Percentiles rank a stretch among this genome's conserved stretches.
phyloP scores from a whole-genome alignment of 2,888 invertebrate genomes.

The Coelopa pilipes region DNA sequence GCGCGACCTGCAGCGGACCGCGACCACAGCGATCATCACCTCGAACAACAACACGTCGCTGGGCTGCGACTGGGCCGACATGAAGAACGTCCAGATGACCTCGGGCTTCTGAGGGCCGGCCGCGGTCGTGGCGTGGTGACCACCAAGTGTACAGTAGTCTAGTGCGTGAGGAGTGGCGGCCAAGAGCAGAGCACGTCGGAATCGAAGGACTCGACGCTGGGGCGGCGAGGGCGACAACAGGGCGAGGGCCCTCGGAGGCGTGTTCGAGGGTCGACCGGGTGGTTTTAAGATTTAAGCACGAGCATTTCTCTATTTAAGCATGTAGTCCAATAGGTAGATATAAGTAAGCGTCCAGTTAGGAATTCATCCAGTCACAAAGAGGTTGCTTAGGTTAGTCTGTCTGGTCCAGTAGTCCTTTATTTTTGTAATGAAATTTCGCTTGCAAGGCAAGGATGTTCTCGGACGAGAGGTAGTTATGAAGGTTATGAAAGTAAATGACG shows the following conservation, averaged over 20 bases:
- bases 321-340: no score
- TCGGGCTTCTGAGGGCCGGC: conserved; percentile 59
- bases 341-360: no score
- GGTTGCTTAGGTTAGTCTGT: no score
- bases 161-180: background rate
- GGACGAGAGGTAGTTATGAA: no score
- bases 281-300: background rate
- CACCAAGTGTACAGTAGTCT: conserved; percentile 1
- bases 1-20: conserved; percentile 63
- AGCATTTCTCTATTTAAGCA: conserved; percentile 1
- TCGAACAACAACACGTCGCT: conserved; percentile 62
- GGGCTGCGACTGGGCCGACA: conserved; percentile 62
- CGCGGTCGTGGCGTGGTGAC: background rate
- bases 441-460: no score
- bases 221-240: no score
- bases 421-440: no score
- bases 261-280: no score
- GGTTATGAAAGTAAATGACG: no score
- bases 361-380: no score
- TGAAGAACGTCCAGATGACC: conserved; percentile 64
- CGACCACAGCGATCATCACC: conserved; percentile 50
- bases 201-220: background rate
- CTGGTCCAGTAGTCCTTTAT: no score
- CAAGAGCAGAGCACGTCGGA: background rate
- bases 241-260: no score